A percentile compares a stretch with the other conserved stretches of the same genome.
phyloP scores from a whole-genome alignment of 2,888 invertebrate genomes.

The Mythimna pallens region DNA sequence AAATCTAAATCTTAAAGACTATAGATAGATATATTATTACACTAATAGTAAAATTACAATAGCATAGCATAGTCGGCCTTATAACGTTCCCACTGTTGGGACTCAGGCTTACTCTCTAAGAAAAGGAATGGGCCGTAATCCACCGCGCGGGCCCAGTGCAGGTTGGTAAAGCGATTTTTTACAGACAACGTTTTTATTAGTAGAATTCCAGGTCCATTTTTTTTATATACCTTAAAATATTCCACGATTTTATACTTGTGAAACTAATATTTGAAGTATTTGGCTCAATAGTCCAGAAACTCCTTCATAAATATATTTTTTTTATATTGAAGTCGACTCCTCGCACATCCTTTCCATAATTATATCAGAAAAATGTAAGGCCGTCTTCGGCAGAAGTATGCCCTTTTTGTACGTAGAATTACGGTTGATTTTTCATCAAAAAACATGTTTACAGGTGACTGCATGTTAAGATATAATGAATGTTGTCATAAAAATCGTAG shows the following conservation, averaged over 20 bases:
- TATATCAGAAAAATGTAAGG: constrained; percentile 71
- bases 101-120: too few species aligned
- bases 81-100: too few species aligned
- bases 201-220: background rate
- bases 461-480: constrained; percentile 57
- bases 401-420: constrained; percentile 61
- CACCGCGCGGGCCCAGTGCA: too few species aligned
- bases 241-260: too few species aligned
- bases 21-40: too few species aligned
- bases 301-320: background rate
- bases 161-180: too few species aligned
- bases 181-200: background rate
- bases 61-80: too few species aligned
- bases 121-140: too few species aligned
- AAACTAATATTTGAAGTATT: background rate
- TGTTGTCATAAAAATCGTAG: constrained; percentile 63
- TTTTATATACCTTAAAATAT: too few species aligned
- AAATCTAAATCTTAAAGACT: background rate
- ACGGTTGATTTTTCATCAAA: constrained; percentile 64
- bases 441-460: constrained; percentile 58
- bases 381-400: constrained; percentile 64
- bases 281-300: background rate
- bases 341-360: constrained; percentile 59
- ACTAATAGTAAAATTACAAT: too few species aligned
- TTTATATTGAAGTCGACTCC: constrained; percentile 55